Evolutionary conservation across 1,140 invertebrate species (phyloP).

Genomic region (Neodiprion pinetum): DNA sequence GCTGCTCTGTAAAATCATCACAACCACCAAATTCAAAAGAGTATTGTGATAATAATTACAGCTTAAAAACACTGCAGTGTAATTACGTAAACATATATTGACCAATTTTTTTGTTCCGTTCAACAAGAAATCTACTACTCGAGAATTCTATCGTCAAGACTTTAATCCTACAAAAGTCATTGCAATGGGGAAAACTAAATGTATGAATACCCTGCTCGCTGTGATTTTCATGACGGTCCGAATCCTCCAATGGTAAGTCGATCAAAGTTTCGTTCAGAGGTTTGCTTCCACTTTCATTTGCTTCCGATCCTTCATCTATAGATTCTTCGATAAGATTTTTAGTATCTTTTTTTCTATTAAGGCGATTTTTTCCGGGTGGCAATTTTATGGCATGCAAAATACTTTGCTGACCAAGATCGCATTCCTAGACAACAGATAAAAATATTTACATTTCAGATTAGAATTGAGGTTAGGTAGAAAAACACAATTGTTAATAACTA

Average conservation of each 20-base stretch:
- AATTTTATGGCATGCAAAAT: slow-evolving; percentile 77
- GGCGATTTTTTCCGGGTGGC: slow-evolving; percentile 40
- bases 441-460: slow-evolving; percentile 11
- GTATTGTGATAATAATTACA: background rate
- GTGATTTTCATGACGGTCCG: slow-evolving; percentile 36
- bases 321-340: slow-evolving; percentile 45
- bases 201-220: slow-evolving; percentile 31
- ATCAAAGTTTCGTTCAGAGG: slow-evolving; percentile 73
- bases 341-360: slow-evolving; percentile 34
- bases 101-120: background rate
- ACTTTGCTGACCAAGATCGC: slow-evolving; percentile 84
- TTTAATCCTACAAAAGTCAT: background rate
- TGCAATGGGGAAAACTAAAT: background rate
- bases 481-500: slow-evolving; percentile 13
- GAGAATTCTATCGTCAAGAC: background rate
- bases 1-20: slow-evolving; percentile 47
- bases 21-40: slow-evolving; percentile 17
- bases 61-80: background rate
- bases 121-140: background rate
- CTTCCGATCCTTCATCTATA: slow-evolving; percentile 40
- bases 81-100: background rate
- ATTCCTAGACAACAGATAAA: slow-evolving; percentile 65
- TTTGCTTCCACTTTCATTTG: slow-evolving; percentile 62
- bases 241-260: slow-evolving; percentile 59
- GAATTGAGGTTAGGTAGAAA: background rate